phyloP scores from a whole-genome alignment of 2,797 vertebrate species.

The Neoniphon sammara region DNA sequence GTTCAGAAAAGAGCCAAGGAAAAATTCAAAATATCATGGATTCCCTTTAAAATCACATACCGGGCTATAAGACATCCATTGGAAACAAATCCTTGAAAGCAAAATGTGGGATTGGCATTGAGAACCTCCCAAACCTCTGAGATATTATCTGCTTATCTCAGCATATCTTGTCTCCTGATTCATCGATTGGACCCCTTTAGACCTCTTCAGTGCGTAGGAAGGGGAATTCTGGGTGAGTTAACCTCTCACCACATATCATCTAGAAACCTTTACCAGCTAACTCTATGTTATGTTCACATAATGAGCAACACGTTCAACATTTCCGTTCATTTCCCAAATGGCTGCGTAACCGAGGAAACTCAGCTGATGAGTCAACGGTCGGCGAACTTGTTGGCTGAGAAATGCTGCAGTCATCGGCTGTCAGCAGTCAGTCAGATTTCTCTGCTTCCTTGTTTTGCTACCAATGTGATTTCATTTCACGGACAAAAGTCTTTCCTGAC shows the following conservation, averaged over 20 bases:
- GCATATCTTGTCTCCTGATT: conserved; percentile 42
- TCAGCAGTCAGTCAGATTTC: conserved; percentile 38
- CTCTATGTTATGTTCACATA: too few species aligned
- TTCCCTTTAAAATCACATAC: conserved; percentile 58
- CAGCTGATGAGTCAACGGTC: conserved; percentile 34
- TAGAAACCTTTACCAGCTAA: too few species aligned
- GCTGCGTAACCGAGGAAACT: conserved; percentile 28
- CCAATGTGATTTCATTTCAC: too few species aligned
- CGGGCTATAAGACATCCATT: conserved; percentile 46
- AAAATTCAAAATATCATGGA: conserved; percentile 65
- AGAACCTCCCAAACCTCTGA: conserved; percentile 53
- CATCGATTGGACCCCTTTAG: conserved; percentile 42
- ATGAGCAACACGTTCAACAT: too few species aligned
- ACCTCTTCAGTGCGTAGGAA: neutral
- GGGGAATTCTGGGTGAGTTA: neutral
- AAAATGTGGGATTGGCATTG: conserved; percentile 54
- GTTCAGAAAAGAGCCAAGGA: neutral
- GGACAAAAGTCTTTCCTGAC: too few species aligned
- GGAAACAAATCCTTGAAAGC: conserved; percentile 61
- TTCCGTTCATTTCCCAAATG: conserved; percentile 48
- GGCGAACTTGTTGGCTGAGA: conserved; percentile 31
- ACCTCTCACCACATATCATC: too few species aligned
- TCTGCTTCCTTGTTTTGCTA: neutral
- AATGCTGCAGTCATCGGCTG: conserved; percentile 42
- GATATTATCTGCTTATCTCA: conserved; percentile 56